A percentile compares a stretch with the other conserved stretches of the same genome.
phyloP scores from a whole-genome alignment of 1,140 invertebrate species.

The Mercenaria mercenaria region DNA sequence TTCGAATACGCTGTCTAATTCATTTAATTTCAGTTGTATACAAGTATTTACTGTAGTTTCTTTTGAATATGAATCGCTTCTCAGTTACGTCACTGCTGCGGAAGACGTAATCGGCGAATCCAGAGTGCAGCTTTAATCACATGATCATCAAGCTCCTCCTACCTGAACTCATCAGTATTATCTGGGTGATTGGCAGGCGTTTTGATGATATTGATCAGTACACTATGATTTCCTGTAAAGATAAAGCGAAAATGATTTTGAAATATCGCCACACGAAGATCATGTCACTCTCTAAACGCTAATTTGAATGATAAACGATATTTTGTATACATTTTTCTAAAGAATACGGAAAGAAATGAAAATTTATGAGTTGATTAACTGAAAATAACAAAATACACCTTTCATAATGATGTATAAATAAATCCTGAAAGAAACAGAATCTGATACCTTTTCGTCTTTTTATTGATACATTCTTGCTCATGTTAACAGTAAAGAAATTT shows the following conservation, averaged over 20 bases:
- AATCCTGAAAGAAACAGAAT: no score
- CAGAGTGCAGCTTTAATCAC: not conserved
- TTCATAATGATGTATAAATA: no score
- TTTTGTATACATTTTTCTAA: constrained; percentile 1
- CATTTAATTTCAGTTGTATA: constrained; percentile 34
- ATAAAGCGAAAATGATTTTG: constrained; percentile 55
- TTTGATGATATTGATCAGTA: constrained; percentile 44
- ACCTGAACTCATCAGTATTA: constrained; percentile 10
- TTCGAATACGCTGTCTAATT: constrained; percentile 19
- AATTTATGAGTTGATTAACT: constrained; percentile 2
- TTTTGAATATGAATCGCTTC: constrained; percentile 33
- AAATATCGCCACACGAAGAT: constrained; percentile 44
- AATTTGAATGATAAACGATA: constrained; percentile 43
- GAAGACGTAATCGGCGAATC: constrained; percentile 9
- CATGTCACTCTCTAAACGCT: not conserved
- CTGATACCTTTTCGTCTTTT: no score
- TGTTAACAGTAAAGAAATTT: no score
- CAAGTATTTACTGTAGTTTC: constrained; percentile 23
- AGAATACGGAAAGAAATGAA: not conserved
- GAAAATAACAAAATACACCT: no score
- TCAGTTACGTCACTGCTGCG: constrained; percentile 33
- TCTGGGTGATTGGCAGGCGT: constrained; percentile 37
- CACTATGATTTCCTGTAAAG: constrained; percentile 46
- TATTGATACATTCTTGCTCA: no score
- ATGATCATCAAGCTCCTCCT: constrained; percentile 31